Percentiles rank a stretch among this genome's conserved stretches.
phyloP scores from a whole-genome alignment of 2,797 vertebrate genomes.

The Furcifer pardalis region DNA sequence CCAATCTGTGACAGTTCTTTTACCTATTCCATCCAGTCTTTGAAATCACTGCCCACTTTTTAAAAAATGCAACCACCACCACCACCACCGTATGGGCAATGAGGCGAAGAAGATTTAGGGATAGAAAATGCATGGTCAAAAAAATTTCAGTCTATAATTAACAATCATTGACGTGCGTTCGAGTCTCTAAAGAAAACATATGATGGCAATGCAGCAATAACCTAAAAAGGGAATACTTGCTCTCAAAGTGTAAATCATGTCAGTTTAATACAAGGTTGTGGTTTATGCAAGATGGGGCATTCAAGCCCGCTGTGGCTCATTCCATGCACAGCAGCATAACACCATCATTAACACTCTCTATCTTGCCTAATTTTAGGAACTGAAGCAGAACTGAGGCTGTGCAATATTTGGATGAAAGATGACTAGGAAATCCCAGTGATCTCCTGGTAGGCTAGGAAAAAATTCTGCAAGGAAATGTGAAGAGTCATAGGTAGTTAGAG shows the following conservation, averaged over 20 bases:
- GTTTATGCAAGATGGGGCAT: neutral
- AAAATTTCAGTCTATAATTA: neutral
- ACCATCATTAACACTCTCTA: too few relatives aligned
- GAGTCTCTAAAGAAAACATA: neutral
- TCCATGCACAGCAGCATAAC: neutral
- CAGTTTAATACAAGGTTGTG: neutral
- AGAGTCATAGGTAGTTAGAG: too few relatives aligned
- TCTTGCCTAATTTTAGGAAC: too few relatives aligned
- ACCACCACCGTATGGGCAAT: neutral
- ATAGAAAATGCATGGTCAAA: neutral
- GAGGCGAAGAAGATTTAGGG: neutral
- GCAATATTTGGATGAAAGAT: too few relatives aligned
- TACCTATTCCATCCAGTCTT: conserved; percentile 19
- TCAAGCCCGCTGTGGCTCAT: neutral
- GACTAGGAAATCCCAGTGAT: too few relatives aligned
- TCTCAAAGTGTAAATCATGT: neutral
- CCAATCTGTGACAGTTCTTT: neutral
- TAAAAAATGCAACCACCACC: conserved; percentile 1
- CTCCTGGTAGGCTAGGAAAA: too few relatives aligned
- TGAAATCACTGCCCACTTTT: conserved; percentile 41
- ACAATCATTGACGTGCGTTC: neutral
- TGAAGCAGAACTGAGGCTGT: too few relatives aligned
- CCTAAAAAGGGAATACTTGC: neutral
- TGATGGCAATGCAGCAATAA: neutral
- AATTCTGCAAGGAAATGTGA: too few relatives aligned